A percentile compares a stretch with the other conserved stretches of the same genome.
These are phyloP conservation scores for Pogonophryne albipinna DNA, from an alignment of 2,797 vertebrate species.

Conservation along the genomic window DNA sequence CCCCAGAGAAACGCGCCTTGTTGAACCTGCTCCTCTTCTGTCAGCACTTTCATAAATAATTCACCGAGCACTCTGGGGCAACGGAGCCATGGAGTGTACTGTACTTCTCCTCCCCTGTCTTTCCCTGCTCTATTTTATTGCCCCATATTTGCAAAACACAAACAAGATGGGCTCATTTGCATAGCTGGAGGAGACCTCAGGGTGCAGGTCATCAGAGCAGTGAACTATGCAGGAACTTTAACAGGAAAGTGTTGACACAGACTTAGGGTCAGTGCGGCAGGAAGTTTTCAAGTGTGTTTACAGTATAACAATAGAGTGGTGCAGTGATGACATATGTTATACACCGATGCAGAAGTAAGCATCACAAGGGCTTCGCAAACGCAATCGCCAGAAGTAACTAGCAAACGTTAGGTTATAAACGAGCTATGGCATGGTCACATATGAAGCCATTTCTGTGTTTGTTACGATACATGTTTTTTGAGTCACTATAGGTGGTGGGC, in stretches of 20 bases:
- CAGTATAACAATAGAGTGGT: neutral
- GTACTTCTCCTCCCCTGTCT: conserved; percentile 14
- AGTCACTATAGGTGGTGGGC: too few species aligned
- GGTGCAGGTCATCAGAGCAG: conserved; percentile 34
- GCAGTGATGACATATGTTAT: too few species aligned
- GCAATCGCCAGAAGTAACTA: too few species aligned
- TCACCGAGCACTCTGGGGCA: conserved; percentile 74
- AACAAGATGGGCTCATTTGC: conserved; percentile 59
- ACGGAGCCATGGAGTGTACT: conserved; percentile 59
- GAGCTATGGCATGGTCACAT: too few species aligned
- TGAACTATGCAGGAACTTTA: conserved; percentile 23
- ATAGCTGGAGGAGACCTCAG: conserved; percentile 32
- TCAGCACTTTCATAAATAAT: conserved; percentile 85
- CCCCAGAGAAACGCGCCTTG: conserved; percentile 77
- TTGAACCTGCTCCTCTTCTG: conserved; percentile 80
- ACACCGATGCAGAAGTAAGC: too few species aligned
- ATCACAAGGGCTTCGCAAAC: too few species aligned
- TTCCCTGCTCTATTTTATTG: conserved; percentile 58
- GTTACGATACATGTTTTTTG: too few species aligned
- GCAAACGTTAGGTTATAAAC: too few species aligned
- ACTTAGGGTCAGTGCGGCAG: neutral
- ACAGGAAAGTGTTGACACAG: neutral
- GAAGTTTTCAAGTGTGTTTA: neutral
- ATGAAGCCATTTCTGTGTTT: too few species aligned
- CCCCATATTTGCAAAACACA: conserved; percentile 48